phyloP scores from a whole-genome alignment of 2,113 vertebrate genomes.

The Oreochromis spilurus region DNA sequence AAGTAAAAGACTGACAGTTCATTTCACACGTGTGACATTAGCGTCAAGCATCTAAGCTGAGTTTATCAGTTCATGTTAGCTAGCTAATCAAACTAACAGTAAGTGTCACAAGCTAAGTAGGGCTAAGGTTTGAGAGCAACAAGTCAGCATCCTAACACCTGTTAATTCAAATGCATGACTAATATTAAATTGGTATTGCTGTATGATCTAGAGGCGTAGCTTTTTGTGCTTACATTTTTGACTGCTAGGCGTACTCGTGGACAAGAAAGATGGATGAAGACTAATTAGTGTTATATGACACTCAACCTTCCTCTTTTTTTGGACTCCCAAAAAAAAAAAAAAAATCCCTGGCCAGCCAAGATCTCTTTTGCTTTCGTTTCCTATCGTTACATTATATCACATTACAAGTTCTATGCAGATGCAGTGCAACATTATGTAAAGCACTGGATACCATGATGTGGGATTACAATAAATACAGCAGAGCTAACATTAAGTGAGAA shows the following conservation, averaged over 20 bases:
- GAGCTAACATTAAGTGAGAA: not conserved
- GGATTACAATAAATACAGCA: not conserved
- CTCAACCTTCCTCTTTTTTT: not conserved
- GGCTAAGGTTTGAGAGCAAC: not conserved
- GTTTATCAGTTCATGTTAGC: not conserved
- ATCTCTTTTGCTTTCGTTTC: not conserved
- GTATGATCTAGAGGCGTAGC: not conserved
- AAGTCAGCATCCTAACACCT: not conserved
- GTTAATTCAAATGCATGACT: not conserved
- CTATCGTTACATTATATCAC: not conserved
- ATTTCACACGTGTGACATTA: not conserved
- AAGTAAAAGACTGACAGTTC: not conserved
- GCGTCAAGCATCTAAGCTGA: not conserved
- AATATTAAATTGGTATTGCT: not conserved
- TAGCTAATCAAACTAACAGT: not conserved
- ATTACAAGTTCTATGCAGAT: not conserved
- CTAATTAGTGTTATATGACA: not conserved
- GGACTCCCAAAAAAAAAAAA: not conserved
- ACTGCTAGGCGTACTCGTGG: not conserved
- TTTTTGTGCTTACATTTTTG: not conserved
- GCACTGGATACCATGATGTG: not conserved
- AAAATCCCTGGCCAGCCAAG: not conserved
- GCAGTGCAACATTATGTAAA: not conserved
- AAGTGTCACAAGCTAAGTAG: rapidly evolving
- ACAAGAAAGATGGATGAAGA: not conserved